Evolutionary conservation across 1,140 invertebrate genomes (phyloP).

Genomic region (Charaxes varanes): DNA sequence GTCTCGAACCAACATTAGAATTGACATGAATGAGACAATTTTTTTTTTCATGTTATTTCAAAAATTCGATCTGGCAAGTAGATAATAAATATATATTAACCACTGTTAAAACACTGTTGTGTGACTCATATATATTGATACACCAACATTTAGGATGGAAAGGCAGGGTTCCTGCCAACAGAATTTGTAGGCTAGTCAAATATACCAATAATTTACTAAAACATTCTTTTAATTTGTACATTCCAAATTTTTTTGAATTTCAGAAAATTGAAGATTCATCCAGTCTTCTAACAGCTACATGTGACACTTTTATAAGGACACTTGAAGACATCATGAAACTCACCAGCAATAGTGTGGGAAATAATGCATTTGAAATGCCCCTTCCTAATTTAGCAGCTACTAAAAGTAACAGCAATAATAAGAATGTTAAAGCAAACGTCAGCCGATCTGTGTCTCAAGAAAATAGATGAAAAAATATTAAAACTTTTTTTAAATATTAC

Average conservation of each 20-base stretch:
- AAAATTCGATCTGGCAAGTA: too few species aligned
- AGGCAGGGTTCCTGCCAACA: too few species aligned
- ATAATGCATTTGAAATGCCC: conserved; percentile 44
- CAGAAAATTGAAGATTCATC: conserved; percentile 87
- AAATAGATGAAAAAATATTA: conserved; percentile 48
- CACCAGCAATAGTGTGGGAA: conserved; percentile 56
- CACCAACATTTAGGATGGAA: too few species aligned
- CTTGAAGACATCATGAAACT: conserved; percentile 87
- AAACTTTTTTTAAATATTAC: background rate
- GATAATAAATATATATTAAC: too few species aligned
- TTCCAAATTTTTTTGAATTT: conserved; percentile 29
- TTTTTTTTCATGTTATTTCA: conserved; percentile 1
- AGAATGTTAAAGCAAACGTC: conserved; percentile 42
- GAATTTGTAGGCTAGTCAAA: too few species aligned
- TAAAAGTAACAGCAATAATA: conserved; percentile 36
- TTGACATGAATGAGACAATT: too few species aligned
- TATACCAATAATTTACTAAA: too few species aligned
- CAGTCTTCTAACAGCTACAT: conserved; percentile 82
- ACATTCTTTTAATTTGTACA: too few species aligned
- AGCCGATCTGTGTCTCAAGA: conserved; percentile 57
- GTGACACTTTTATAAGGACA: conserved; percentile 89
- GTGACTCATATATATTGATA: too few species aligned
- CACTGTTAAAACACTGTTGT: too few species aligned
- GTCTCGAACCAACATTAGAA: too few species aligned
- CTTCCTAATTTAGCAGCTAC: conserved; percentile 35